These are phyloP conservation scores for Chinchilla lanigera DNA, from an alignment of 2,113 vertebrate genomes.

Conservation along the genomic window DNA sequence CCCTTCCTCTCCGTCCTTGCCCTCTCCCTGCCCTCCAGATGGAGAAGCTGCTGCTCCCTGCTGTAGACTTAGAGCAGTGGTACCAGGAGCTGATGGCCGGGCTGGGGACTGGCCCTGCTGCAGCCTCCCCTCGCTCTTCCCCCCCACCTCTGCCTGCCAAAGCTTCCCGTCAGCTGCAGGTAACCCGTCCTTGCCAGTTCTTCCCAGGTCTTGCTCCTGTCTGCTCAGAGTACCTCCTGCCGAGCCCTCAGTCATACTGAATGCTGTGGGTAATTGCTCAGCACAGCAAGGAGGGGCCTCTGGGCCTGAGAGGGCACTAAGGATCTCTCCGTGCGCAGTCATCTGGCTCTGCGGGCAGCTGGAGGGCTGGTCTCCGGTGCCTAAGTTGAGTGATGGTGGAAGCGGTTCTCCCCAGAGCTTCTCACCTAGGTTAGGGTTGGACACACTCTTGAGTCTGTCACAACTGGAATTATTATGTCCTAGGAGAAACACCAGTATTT, in stretches of 20 bases:
- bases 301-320: not conserved
- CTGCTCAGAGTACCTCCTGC: not conserved
- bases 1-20: slow-evolving; percentile 60
- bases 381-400: not conserved
- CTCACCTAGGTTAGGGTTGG: not conserved
- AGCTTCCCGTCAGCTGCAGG: slow-evolving; percentile 93
- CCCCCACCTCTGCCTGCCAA: slow-evolving; percentile 96
- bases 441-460: not conserved
- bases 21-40: slow-evolving; percentile 83
- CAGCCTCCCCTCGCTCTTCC: slow-evolving; percentile 86
- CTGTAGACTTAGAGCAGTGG: slow-evolving; percentile 88
- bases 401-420: not conserved
- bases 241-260: accelerated
- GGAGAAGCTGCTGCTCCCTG: slow-evolving; percentile 84
- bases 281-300: not conserved
- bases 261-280: not conserved
- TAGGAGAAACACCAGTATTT: not conserved
- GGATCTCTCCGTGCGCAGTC: not conserved
- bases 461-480: not conserved
- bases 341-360: not conserved
- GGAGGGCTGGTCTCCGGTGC: not conserved
- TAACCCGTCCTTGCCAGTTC: slow-evolving; percentile 82
- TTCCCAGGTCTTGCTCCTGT: not conserved
- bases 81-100: slow-evolving; percentile 90
- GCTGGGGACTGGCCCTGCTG: slow-evolving; percentile 89